Conservation (phyloP, 2,888 invertebrate genomes). For the Euzetes globulus region DNA sequence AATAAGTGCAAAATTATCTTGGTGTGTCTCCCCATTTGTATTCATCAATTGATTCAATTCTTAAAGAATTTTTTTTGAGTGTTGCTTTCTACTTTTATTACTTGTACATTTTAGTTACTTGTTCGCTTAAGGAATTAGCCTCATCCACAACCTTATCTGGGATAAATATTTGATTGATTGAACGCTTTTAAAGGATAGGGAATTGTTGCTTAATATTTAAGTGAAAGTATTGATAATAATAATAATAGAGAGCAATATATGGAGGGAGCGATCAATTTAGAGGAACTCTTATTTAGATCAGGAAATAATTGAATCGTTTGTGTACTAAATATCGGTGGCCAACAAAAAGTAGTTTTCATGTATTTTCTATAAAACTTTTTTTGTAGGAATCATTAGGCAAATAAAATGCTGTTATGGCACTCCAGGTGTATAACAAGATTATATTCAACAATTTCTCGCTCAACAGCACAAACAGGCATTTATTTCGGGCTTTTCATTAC, state of each 20-base stretch:
- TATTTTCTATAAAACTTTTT: background rate
- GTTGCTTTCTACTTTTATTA: no score
- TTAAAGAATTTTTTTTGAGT: no score
- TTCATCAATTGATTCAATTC: no score
- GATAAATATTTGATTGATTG: no score
- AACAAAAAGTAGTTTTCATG: conserved; percentile 23
- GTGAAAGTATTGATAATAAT: background rate
- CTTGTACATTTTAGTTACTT: no score
- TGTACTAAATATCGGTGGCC: conserved; percentile 12
- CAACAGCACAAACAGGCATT: background rate
- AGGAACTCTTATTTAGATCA: conserved; percentile 21
- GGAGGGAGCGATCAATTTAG: background rate
- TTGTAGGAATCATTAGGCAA: conserved; percentile 18
- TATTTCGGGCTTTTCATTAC: conserved; percentile 20
- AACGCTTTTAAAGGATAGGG: no score
- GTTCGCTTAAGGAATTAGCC: no score
- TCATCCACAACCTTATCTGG: no score
- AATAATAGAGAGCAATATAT: background rate
- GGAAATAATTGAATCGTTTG: conserved; percentile 26
- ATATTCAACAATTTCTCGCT: conserved; percentile 23
- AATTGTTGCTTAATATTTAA: background rate
- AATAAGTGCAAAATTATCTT: no score
- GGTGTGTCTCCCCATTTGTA: no score
- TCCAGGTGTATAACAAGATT: conserved; percentile 18
- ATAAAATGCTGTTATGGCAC: background rate